Base-by-base conservation (phyloP, 2,113 vertebrate species). In the Forbesichthys papilliferus region DNA sequence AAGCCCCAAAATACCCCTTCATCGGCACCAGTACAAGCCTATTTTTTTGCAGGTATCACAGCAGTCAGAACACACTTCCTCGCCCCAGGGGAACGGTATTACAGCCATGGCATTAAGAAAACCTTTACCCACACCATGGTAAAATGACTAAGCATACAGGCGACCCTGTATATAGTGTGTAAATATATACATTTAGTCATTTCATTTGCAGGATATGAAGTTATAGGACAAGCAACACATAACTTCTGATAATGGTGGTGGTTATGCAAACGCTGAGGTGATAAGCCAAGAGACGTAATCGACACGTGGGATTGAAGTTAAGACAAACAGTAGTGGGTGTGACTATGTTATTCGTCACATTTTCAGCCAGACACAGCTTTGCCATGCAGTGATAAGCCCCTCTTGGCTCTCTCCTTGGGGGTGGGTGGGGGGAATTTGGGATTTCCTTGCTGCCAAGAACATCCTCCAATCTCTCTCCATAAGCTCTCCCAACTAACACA, bases 331-430 rank as follows among this genome's bases (percentile, higher is more conserved):
- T 14, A 65, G 59, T 68, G 36, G 53, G 66, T 60, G 64, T 57
- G 48, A 36, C 77, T 71, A 69, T 48, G 68, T 61, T 82, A 34
- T 0, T 5, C 75, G 70, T 81, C 57, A 68, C 66, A 72, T 27
- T 81, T 72, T 82, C 27, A 69, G 64, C 71, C 67, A 73, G 79
- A 77, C 87, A 83, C 84, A 85, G 4, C 74, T 74, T 81, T 47
- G 46, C 55, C 51, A 12, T 1, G 1, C 66, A 80, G 75, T 78
- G 68, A 84, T 84, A 83, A 84, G 80, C 61, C 68, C 69, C 83
- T 55, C 75, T 64, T 48, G 61, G 66, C 66, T 68, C 48, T 33
- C 54, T 69, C 68, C 73, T 67, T 68, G 20, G 27, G 2, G 27
- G 27, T 1, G 27, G 27, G 55, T 62, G 57, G 64, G 77, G 71